Conservation (phyloP, 2,113 vertebrate genomes). For the Dipodomys stephensi region DNA sequence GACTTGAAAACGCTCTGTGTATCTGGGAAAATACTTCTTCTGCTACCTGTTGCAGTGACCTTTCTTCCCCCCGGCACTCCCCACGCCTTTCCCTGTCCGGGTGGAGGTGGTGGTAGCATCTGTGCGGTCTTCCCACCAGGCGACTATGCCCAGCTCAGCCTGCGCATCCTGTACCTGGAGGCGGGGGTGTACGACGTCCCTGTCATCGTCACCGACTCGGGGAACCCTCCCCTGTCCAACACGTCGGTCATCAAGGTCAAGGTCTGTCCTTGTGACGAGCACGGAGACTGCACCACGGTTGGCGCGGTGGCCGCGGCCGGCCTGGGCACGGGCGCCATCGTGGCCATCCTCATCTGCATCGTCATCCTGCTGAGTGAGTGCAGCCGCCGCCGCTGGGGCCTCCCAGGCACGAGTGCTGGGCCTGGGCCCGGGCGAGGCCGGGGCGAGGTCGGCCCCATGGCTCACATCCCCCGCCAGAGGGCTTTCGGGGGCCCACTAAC, state of each 20-base stretch:
- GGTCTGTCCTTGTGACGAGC: constrained; percentile 96
- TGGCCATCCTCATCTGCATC: constrained; percentile 96
- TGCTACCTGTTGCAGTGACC: too few relatives aligned
- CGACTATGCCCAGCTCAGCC: constrained; percentile 93
- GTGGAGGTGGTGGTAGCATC: too few relatives aligned
- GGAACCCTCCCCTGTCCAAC: constrained; percentile 96
- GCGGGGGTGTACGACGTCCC: constrained; percentile 96
- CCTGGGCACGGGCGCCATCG: constrained; percentile 96
- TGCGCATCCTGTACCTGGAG: constrained; percentile 94
- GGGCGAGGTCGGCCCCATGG: background rate
- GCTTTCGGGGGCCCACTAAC: background rate
- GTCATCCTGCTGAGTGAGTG: constrained; percentile 95
- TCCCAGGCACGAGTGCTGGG: accelerated
- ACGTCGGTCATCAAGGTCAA: constrained; percentile 96
- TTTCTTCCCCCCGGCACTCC: too few relatives aligned
- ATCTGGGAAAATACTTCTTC: too few relatives aligned
- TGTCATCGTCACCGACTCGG: constrained; percentile 94
- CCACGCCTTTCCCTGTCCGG: too few relatives aligned
- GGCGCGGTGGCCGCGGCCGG: constrained; percentile 94
- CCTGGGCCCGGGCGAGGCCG: accelerated
- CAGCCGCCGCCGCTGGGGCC: accelerated
- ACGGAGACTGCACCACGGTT: constrained; percentile 94
- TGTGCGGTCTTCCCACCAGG: constrained; percentile 83
- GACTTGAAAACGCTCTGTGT: too few relatives aligned
- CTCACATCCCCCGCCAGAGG: accelerated